A percentile compares a stretch with the other conserved stretches of the same genome.
Conservation (phyloP, 2,113 vertebrate species). For the Panthera tigris region DNA sequence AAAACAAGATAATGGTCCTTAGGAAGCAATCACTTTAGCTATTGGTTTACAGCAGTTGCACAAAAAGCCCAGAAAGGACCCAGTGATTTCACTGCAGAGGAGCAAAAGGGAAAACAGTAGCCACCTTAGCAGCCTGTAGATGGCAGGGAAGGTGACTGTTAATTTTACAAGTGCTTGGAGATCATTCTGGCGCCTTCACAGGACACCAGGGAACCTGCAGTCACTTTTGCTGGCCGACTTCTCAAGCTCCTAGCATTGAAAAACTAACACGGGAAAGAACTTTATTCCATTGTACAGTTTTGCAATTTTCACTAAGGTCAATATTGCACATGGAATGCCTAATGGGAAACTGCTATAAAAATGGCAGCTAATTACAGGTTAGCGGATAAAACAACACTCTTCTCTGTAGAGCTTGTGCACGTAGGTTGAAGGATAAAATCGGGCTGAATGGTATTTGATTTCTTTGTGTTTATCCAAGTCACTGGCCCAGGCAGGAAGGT, state of each 20-base stretch:
- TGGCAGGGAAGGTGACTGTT: neutral
- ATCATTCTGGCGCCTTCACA: neutral
- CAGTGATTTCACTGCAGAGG: neutral
- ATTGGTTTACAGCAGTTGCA: neutral
- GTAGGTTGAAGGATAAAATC: conserved; percentile 58
- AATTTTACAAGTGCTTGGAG: neutral
- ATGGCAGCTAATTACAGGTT: conserved; percentile 56
- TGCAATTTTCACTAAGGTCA: conserved; percentile 38
- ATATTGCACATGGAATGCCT: neutral
- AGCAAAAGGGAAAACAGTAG: neutral
- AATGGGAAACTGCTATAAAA: conserved; percentile 22
- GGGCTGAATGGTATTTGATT: conserved; percentile 70
- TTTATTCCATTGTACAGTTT: neutral
- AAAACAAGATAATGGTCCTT: neutral
- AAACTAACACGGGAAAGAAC: neutral
- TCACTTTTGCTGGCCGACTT: neutral
- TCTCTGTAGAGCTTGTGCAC: conserved; percentile 62
- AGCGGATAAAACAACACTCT: conserved; percentile 53
- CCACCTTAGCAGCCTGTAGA: neutral
- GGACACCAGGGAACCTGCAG: neutral
- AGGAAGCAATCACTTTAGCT: neutral
- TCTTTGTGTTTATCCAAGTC: conserved; percentile 71
- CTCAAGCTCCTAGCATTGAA: neutral
- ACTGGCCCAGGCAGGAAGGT: conserved; percentile 67
- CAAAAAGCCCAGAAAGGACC: neutral